These are phyloP conservation scores for Sinella curviseta DNA, from an alignment of 1,140 invertebrate species.

Conservation along the genomic window DNA sequence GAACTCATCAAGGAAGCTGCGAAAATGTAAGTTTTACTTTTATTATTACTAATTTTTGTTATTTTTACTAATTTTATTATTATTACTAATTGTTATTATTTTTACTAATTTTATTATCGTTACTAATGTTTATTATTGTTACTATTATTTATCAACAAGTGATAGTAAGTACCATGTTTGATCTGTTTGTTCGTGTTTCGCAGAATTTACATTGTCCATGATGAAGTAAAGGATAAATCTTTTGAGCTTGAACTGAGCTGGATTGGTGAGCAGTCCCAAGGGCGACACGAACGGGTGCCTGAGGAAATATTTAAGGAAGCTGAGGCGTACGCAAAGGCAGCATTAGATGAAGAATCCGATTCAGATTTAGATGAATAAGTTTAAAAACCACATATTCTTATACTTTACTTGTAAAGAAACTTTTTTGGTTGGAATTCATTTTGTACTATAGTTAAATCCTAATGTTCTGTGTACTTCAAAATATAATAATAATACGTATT, in stretches of 20 bases:
- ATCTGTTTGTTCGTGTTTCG: too few species aligned
- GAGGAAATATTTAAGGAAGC: conserved; percentile 67
- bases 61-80: too few species aligned
- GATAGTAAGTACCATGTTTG: conserved; percentile 46
- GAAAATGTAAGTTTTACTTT: conserved; percentile 73
- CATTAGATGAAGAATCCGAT: conserved; percentile 80
- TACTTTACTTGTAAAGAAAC: too few species aligned
- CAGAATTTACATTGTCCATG: conserved; percentile 94
- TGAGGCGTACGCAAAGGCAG: conserved; percentile 75
- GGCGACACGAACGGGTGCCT: conserved; percentile 73
- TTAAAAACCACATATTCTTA: too few species aligned
- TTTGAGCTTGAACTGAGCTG: conserved; percentile 97
- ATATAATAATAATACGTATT: too few species aligned
- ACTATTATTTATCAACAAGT: too few species aligned
- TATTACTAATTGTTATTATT: neutral
- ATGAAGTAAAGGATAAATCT: conserved; percentile 97
- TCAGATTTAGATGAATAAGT: conserved; percentile 79
- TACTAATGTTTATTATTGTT: conserved; percentile 11
- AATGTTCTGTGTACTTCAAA: too few species aligned
- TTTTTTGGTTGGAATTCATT: too few species aligned
- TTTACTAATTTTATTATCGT: neutral
- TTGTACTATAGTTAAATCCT: too few species aligned
- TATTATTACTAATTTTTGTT: conserved; percentile 5
- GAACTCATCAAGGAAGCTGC: conserved; percentile 93
- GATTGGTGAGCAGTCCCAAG: conserved; percentile 81